phyloP scores from a whole-genome alignment of 2,888 invertebrate species.

The Clitarchus hookeri region DNA sequence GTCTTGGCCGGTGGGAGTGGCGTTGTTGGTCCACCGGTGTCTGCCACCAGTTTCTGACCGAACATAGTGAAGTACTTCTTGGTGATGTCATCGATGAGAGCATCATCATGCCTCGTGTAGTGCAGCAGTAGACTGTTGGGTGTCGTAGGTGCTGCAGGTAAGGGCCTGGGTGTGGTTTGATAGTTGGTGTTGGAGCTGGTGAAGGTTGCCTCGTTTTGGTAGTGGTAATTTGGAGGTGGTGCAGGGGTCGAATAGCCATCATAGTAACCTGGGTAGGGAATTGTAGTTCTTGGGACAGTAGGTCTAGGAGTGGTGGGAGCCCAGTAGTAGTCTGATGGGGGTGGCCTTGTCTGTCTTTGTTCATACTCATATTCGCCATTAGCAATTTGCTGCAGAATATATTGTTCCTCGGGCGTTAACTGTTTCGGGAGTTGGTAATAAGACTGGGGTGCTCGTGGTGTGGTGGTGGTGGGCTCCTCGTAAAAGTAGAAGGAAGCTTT shows the following conservation, averaged over 20 bases:
- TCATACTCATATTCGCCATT: not conserved
- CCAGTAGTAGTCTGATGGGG: conserved; percentile 22
- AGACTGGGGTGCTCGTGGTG: not conserved
- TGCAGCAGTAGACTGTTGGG: conserved; percentile 61
- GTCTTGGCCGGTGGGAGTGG: conserved; percentile 46
- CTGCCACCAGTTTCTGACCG: conserved; percentile 65
- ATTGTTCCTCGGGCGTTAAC: not conserved
- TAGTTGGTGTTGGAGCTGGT: conserved; percentile 52
- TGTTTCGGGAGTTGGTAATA: conserved; percentile 17
- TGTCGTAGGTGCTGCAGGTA: conserved; percentile 21
- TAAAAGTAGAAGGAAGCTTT: conserved; percentile 69
- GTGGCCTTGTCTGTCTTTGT: not conserved
- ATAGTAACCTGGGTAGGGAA: not conserved
- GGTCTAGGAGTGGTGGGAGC: conserved; percentile 16
- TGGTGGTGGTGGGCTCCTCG: conserved; percentile 56
- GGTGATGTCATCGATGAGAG: conserved; percentile 72
- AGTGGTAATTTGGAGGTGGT: conserved; percentile 27
- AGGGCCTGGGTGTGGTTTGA: conserved; percentile 47
- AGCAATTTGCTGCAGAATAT: not conserved
- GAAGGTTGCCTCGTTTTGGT: not conserved
- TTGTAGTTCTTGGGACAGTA: not conserved
- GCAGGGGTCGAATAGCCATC: conserved; percentile 19
- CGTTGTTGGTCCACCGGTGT: conserved; percentile 49
- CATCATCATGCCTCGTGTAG: conserved; percentile 69
- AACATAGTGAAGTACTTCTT: conserved; percentile 76